These are phyloP conservation scores for Patiria miniata DNA, from an alignment of 35 echinoderm and acorn worm genomes.

Conservation along the genomic window DNA sequence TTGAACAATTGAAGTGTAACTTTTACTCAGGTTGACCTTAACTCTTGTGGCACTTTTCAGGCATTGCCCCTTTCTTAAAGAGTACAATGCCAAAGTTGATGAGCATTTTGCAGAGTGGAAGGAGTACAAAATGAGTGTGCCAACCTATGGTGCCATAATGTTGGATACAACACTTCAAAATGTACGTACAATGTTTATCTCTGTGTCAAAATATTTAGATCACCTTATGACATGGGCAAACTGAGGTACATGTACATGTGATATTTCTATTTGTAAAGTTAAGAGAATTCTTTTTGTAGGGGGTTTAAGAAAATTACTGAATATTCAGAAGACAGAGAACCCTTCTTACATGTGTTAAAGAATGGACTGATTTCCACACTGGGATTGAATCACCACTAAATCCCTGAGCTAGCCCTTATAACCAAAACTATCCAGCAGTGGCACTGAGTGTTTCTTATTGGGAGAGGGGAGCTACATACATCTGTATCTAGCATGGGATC, in stretches of 20 bases:
- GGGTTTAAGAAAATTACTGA: background rate
- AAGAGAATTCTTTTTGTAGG: background rate
- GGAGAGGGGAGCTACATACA: too few species aligned
- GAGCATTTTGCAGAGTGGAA: conserved; percentile 82
- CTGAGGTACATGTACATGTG: too few species aligned
- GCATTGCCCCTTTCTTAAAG: conserved; percentile 86
- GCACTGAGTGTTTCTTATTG: too few species aligned
- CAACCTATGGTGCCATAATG: conserved; percentile 94
- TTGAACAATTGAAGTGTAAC: background rate
- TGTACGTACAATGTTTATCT: conserved; percentile 53
- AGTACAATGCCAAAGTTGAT: conserved; percentile 65
- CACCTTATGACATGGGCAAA: too few species aligned
- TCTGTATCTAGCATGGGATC: too few species aligned
- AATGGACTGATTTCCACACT: too few species aligned
- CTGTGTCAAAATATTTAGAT: background rate
- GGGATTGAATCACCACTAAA: too few species aligned
- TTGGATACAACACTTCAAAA: conserved; percentile 81
- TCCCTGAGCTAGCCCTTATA: too few species aligned
- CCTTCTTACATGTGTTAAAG: too few species aligned
- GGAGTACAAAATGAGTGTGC: conserved; percentile 99
- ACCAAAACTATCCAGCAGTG: too few species aligned
- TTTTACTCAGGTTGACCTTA: background rate
- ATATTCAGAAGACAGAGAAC: background rate
- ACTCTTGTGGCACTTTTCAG: conserved; percentile 75
- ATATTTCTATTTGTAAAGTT: too few species aligned